phyloP scores from a whole-genome alignment of 2,888 invertebrate genomes.

The Poecilobothrus nobilitatus region DNA sequence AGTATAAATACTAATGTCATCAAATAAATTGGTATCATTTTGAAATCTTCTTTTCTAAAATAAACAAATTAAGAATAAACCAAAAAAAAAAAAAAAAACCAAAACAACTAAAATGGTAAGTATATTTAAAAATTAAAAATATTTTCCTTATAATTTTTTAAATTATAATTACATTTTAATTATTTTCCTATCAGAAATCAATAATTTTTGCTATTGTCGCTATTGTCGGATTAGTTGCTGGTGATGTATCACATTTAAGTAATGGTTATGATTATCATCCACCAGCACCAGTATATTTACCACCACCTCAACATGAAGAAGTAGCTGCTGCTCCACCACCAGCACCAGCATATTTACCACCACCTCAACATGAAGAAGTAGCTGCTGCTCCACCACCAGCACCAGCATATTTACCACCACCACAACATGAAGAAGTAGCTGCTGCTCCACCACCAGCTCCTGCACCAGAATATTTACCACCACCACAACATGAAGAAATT shows the following conservation, averaged over 20 bases:
- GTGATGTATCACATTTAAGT: neutral
- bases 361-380: neutral
- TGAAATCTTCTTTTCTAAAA: neutral
- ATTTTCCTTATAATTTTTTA: neutral
- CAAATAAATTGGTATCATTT: neutral
- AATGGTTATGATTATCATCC: neutral
- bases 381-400: neutral
- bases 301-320: neutral
- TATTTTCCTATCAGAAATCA: neutral
- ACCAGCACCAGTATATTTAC: slow-evolving; percentile 12
- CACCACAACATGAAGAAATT: neutral
- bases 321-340: neutral
- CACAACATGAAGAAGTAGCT: neutral
- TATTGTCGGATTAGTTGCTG: neutral
- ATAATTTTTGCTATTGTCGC: neutral
- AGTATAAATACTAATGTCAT: neutral
- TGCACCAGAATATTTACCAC: neutral
- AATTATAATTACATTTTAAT: neutral
- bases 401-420: neutral
- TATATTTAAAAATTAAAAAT: neutral
- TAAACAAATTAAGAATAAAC: neutral
- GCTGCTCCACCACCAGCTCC: neutral
- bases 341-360: neutral
- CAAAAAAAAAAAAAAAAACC: too few species aligned
- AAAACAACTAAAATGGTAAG: neutral